Evolutionary conservation across 30 jellyfish, hydroid and myxozoan genomes (phyloP), one percentile per base, ranked within the genome.

Genomic region (Hydractinia symbiolongicarpus): DNA sequence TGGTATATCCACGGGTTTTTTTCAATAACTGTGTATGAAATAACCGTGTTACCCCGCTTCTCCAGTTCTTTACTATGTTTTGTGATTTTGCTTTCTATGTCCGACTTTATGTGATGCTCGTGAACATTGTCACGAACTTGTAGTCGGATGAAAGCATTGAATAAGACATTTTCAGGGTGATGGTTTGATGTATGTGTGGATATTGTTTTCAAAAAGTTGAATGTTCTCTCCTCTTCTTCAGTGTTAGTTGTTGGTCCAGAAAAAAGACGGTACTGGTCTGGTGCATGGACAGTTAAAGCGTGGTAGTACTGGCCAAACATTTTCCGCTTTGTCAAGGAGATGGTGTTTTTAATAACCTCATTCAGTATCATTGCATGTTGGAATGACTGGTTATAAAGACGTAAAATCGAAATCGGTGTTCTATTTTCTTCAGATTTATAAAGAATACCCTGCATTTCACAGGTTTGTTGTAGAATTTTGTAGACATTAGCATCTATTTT

Each of bases 141-240:
- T 50, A 76, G 55, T 55, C 84, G 78, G 53, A 76, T 50, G 55
- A 76, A 60, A 49, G 44, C 30, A 76, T 76, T 76, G 52, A 14
- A 21, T 16, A 72, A 19, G 55, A 76, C 84, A 55, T 76, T 49
- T 19, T 76, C 79, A 55, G 51, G 21, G 50, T 76, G 76, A 58
- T 76, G 84, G 78, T 76, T 76, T 50, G 84, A 19, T 76, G 84
- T 72, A 21, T 55, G 30, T 19, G 61, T 50, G 16, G 53, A 20
- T 51, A 55, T 55, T 16, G 84, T 76, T 76, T 76, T 76, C 55
- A 50, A 5, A 20, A 17, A 55, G 55, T 76, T 76, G 55, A 76
- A 76, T 14, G 84, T 76, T 50, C 84, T 78, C 84, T 76, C 84
- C 55, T 76, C 84, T 50, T 76, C 79, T 58, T 76, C 84, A 49